A percentile compares a stretch with the other conserved stretches of the same genome.
These are phyloP conservation scores for Neotoxoptera formosana DNA, from an alignment of 1,140 invertebrate species.

Conservation along the genomic window DNA sequence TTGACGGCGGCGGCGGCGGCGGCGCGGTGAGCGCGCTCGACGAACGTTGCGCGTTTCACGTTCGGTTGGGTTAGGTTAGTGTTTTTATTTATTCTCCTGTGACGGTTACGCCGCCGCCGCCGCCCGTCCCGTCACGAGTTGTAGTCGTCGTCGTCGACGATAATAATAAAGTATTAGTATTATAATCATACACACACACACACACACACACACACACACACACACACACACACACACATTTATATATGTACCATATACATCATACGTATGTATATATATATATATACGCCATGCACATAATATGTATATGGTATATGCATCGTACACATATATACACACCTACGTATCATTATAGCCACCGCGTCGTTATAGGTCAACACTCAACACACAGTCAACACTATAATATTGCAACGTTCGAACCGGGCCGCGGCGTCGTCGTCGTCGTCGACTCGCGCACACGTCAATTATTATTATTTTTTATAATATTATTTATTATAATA, in stretches of 20 bases:
- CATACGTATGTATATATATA: no score
- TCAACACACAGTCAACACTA: no score
- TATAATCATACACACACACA: background rate
- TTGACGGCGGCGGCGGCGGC: background rate
- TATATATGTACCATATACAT: no score
- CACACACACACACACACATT: no score
- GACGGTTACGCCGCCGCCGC: background rate
- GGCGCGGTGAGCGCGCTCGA: background rate
- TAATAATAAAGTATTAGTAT: background rate
- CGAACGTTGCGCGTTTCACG: background rate
- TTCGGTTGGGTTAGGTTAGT: conserved; percentile 25
- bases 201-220: no score
- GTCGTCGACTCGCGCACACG: no score
- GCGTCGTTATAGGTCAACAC: background rate
- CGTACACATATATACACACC: no score
- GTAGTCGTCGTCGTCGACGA: background rate
- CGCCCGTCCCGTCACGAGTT: background rate
- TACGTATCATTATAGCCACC: background rate
- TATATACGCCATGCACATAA: no score
- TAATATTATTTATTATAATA: background rate
- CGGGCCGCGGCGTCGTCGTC: no score
- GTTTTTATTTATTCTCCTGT: background rate
- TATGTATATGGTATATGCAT: no score
- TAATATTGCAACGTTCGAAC: no score
- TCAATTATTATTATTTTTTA: no score